Percentiles rank a stretch among this genome's conserved stretches.
These are phyloP conservation scores for Melanaphis sacchari DNA, from an alignment of 1,140 invertebrate genomes.

Conservation along the genomic window DNA sequence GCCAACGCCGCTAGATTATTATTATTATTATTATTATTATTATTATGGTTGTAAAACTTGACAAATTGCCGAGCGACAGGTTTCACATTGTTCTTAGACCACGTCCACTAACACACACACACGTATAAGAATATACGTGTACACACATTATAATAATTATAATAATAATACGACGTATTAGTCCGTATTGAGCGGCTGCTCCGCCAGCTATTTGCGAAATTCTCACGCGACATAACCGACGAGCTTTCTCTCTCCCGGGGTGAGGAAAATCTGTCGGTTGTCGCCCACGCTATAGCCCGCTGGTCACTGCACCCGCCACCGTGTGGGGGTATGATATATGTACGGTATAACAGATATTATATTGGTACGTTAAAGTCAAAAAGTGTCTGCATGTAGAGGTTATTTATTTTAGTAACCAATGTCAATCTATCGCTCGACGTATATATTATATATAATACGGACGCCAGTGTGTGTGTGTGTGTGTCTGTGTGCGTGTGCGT, in stretches of 20 bases:
- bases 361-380: background rate
- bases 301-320: background rate
- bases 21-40: background rate
- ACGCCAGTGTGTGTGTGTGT: no score
- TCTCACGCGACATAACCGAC: background rate
- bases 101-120: background rate
- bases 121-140: background rate
- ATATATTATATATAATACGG: background rate
- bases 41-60: conserved; percentile 5
- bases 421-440: background rate
- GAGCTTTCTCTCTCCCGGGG: background rate
- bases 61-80: conserved; percentile 21
- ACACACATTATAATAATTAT: background rate
- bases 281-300: background rate
- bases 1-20: background rate
- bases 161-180: background rate
- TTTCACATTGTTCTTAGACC: conserved; percentile 1
- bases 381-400: background rate
- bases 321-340: background rate
- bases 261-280: background rate
- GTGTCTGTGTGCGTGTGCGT: background rate
- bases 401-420: conserved; percentile 43
- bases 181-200: background rate
- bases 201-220: conserved; percentile 14
- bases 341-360: background rate